Base-by-base conservation (phyloP, 2,888 invertebrate genomes). In the Dicyrtomina minuta region DNA sequence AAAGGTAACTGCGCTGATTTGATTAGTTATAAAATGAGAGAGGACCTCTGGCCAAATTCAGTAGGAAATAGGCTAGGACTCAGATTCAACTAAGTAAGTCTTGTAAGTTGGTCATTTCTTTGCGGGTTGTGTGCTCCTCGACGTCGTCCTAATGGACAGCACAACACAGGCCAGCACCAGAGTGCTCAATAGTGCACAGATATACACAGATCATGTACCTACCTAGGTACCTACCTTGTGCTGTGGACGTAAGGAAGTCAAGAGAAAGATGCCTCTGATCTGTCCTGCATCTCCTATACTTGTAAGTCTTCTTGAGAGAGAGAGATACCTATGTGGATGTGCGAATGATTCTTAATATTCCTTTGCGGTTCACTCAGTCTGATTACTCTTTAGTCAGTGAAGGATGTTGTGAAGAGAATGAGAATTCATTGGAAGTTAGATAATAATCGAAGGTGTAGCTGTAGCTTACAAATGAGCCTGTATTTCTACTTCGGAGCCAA, bases 101-200 rank as follows among this genome's bases (percentile, higher is more conserved):
- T 26, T 15, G 39, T 17, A 65, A 65, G 65, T 65, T 65, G 65
- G 65, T 56, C 65, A 65, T 65, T 65, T 65, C 65, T 65, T 65
- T 65, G 65, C 65, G 65, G 65, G 65, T 24, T 65, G 22, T 65
- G 22, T 58, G 1, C 20, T 33, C 33, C 8, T 33, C 33, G 8
- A 33, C 33, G 8, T 8, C 8, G 8, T 8, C 33, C 8, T 33
- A 33, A 33, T n/a, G n/a, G 33, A 33, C 33, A 33, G 3, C 33
- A 3, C 33, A 33, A 5, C 33, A 33, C 33, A 33, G 33, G 4
- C 33, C 33, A 33, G 33, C 33, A 33, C 3, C 3, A 33, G 33
- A 33, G 33, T n/a, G n/a, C n/a, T n/a, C n/a, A n/a, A n/a, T n/a
- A n/a, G n/a, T n/a, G n/a, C n/a, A n/a, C n/a, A n/a, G n/a, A n/a